Evolutionary conservation across 1,140 invertebrate genomes (phyloP).

Genomic region (Heliothis subflexa): DNA sequence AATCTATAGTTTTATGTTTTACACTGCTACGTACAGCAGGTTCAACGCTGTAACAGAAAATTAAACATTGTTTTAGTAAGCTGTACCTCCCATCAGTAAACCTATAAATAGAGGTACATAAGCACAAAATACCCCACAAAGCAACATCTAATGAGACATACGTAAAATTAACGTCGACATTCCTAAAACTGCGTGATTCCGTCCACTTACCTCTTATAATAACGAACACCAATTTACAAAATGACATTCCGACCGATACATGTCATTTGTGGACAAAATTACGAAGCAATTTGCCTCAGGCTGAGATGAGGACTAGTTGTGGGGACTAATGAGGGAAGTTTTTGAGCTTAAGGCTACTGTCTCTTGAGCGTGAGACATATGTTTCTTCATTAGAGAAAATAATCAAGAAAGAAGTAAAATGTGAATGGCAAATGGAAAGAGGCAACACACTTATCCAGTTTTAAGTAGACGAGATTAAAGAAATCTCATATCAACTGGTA

Average conservation of each 20-base stretch:
- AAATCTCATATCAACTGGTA: no score
- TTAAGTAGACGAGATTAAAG: no score
- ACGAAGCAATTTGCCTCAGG: conserved; percentile 70
- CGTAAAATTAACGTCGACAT: conserved; percentile 61
- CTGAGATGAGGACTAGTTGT: conserved; percentile 36
- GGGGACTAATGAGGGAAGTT: conserved; percentile 53
- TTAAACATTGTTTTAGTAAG: no score
- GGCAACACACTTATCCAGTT: no score
- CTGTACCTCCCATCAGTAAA: neutral
- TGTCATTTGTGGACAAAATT: conserved; percentile 77
- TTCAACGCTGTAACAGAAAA: no score
- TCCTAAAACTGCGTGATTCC: conserved; percentile 72
- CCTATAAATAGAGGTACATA: neutral
- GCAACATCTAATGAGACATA: conserved; percentile 23
- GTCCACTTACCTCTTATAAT: conserved; percentile 73
- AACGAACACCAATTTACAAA: conserved; percentile 74
- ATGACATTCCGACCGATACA: conserved; percentile 80
- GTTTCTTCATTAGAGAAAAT: neutral
- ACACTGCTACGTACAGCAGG: no score
- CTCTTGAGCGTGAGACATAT: neutral
- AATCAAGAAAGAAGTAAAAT: neutral
- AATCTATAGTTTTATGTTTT: no score
- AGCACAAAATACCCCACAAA: conserved; percentile 18
- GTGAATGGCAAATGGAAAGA: neutral
- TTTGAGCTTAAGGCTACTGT: conserved; percentile 36